A percentile compares a stretch with the other conserved stretches of the same genome.
phyloP scores from a whole-genome alignment of 2,113 vertebrate species.

The Salvelinus fontinalis region DNA sequence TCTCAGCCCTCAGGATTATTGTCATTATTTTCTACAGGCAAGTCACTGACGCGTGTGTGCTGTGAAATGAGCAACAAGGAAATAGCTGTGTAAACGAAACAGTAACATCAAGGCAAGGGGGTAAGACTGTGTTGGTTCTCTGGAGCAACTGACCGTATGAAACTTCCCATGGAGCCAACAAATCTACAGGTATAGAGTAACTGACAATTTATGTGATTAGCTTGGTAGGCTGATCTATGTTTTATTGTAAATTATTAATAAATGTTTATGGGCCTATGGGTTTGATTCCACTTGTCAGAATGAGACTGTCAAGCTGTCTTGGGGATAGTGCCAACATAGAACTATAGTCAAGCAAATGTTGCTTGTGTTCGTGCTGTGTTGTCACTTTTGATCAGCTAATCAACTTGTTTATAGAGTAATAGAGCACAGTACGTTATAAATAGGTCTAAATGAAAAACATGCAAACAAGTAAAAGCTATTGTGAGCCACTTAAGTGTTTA shows the following conservation, averaged over 20 bases:
- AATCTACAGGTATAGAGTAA: slow-evolving; percentile 68
- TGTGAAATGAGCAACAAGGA: slow-evolving; percentile 54
- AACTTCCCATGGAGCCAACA: slow-evolving; percentile 68
- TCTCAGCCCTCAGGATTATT: slow-evolving; percentile 20
- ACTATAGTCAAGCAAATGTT: too few species aligned
- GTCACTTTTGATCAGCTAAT: too few species aligned
- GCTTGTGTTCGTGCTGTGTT: not conserved
- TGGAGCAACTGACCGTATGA: not conserved
- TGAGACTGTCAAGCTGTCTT: too few species aligned
- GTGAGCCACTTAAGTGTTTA: not conserved
- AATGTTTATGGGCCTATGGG: not conserved
- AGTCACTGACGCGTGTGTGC: slow-evolving; percentile 25
- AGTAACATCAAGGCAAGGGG: not conserved
- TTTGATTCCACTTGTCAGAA: not conserved
- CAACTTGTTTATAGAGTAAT: too few species aligned
- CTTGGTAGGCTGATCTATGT: not conserved
- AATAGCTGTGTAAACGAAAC: slow-evolving; percentile 41
- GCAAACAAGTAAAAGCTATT: too few species aligned
- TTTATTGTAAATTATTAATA: not conserved
- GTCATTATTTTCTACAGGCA: slow-evolving; percentile 47
- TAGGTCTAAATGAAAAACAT: not conserved
- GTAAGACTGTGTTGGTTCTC: not conserved
- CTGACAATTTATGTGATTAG: not conserved
- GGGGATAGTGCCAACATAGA: not conserved
- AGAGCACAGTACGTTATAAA: too few species aligned